Evolutionary conservation across 2,888 invertebrate genomes (phyloP).

Genomic region (Lochmaea capreae): DNA sequence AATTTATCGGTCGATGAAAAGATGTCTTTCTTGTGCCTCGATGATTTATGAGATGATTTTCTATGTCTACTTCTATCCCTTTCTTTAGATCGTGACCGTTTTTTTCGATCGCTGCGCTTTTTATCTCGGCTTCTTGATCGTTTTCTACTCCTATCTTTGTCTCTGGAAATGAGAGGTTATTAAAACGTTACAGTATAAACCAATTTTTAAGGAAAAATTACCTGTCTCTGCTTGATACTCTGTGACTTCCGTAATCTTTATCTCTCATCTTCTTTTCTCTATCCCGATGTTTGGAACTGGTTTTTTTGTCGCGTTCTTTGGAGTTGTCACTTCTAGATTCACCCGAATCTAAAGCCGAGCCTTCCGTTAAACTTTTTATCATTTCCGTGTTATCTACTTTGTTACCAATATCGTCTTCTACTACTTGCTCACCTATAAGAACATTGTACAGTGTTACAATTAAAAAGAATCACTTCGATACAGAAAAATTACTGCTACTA

Average conservation of each 20-base stretch:
- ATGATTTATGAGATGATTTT: conserved; percentile 62
- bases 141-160: conserved; percentile 55
- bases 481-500: too few relatives aligned
- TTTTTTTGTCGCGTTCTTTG: conserved; percentile 51
- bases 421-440: conserved; percentile 67
- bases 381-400: conserved; percentile 69
- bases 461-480: too few relatives aligned
- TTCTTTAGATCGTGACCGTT: conserved; percentile 46
- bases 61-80: conserved; percentile 57
- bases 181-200: too few relatives aligned
- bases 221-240: conserved; percentile 53
- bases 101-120: conserved; percentile 44
- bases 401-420: conserved; percentile 72
- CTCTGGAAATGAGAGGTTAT: conserved; percentile 27
- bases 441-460: not conserved
- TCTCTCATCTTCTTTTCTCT: conserved; percentile 50
- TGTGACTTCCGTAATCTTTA: conserved; percentile 52
- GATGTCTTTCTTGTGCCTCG: conserved; percentile 60
- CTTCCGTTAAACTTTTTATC: conserved; percentile 61
- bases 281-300: conserved; percentile 54
- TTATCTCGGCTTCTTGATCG: conserved; percentile 60
- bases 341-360: conserved; percentile 54
- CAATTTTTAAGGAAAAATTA: too few relatives aligned
- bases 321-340: conserved; percentile 48
- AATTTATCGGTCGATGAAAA: conserved; percentile 60